Base-by-base conservation (phyloP, 1,140 invertebrate species). In the Planococcus citri region DNA sequence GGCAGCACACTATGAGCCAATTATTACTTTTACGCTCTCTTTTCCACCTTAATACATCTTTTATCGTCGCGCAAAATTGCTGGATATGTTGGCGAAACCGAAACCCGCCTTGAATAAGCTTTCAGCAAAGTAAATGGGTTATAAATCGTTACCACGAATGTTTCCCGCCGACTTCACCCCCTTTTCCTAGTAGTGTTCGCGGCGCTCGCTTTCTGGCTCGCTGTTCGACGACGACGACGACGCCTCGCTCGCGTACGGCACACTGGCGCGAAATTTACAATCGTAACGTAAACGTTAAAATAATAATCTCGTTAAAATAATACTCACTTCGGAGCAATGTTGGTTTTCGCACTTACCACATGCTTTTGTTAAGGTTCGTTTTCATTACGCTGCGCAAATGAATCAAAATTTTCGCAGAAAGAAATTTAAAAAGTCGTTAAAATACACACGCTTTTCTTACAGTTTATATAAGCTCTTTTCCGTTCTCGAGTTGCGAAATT, bases 341-440 rank as follows among this genome's bases (percentile, higher is more conserved):
- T 33, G 29, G 3, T 33, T 33, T 3, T 33, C 29, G 29, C 29
- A 12, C 12, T 33, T 3, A 12, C 29, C 29, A 12, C 29, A 33
- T 12, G 29, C 29, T 33, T 33, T 33, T 33, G 3, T 12, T 6
- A 37, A 6, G 33, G 10, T n/a, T 51, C 17, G 6, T 51, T 51
- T 51, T 51, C 41, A 17, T 33, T 17, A 20, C 41, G 10, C 17
- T 51, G 17, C 41, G 41, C n/a, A 14, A 51, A 51, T 51, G 41
- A 51, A 51, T 51, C 41, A 51, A 51, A 51, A 51, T 51, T 20
- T 14, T n/a, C 2, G 3, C n/a, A 3, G 41, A 51, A 51, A 20
- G 41, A 51, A 51, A 51, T 51, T 51, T 51, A 51, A 51, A 51
- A 51, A 51, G 41, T 51, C 41, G 41, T 51, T 51, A 51, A 33